These are phyloP conservation scores for Ceuthmochares aereus DNA, from an alignment of 2,113 vertebrate species.

Conservation along the genomic window DNA sequence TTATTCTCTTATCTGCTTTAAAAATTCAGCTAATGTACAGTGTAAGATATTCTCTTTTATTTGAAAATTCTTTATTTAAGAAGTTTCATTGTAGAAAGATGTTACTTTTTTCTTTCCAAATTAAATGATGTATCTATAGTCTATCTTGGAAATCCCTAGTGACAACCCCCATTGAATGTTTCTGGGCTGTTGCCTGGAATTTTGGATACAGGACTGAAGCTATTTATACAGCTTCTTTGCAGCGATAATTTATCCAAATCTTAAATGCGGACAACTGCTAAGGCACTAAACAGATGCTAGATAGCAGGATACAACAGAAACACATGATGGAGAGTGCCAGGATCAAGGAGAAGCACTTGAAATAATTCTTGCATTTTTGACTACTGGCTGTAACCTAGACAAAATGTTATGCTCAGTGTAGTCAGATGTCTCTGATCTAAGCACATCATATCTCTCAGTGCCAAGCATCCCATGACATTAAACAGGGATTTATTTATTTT, in stretches of 20 bases:
- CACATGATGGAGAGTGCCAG: neutral
- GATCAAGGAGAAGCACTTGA: neutral
- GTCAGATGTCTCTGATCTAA: neutral
- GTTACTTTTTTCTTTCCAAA: neutral
- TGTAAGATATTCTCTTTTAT: neutral
- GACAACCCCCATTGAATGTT: neutral
- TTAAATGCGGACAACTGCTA: neutral
- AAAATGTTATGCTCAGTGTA: neutral
- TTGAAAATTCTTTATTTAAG: neutral
- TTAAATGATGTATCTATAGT: neutral
- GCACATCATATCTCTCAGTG: neutral
- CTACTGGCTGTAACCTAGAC: neutral
- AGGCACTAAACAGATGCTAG: neutral
- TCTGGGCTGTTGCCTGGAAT: neutral
- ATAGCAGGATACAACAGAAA: neutral
- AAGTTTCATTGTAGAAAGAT: neutral
- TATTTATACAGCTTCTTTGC: neutral
- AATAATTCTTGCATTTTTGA: neutral
- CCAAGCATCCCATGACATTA: neutral
- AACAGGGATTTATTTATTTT: neutral
- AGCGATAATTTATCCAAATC: neutral
- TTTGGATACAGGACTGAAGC: neutral
- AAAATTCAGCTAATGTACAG: neutral
- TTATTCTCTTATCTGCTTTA: neutral
- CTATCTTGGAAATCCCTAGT: neutral